Conservation (phyloP, 2,888 invertebrate genomes). For the Andrena minutula region DNA sequence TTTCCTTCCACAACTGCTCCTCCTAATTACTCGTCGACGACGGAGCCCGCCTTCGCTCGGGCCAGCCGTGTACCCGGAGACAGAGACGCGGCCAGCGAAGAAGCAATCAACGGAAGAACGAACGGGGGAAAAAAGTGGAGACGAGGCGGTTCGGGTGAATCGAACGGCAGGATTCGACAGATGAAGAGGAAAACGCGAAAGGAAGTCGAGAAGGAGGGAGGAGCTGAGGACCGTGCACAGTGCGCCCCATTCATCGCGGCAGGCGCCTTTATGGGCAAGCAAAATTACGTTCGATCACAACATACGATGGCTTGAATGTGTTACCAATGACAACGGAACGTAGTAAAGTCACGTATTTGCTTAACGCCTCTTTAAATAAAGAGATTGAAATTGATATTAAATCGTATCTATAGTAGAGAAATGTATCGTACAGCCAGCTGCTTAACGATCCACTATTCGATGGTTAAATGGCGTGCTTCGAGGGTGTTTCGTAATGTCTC, state of each 20-base stretch:
- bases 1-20: slow-evolving; percentile 72
- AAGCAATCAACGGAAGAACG: slow-evolving; percentile 64
- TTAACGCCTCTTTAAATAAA: not conserved
- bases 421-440: not conserved
- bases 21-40: slow-evolving; percentile 70
- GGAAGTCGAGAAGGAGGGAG: not conserved
- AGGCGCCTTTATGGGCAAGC: slow-evolving; percentile 26
- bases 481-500: slow-evolving; percentile 22
- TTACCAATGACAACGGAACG: slow-evolving; percentile 28
- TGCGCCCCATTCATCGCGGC: slow-evolving; percentile 30
- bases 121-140: slow-evolving; percentile 14
- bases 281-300: slow-evolving; percentile 44
- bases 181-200: slow-evolving; percentile 36
- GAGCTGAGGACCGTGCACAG: slow-evolving; percentile 21
- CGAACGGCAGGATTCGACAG: slow-evolving; percentile 52
- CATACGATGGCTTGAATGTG: slow-evolving; percentile 17
- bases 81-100: slow-evolving; percentile 57
- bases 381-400: no score
- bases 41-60: slow-evolving; percentile 52
- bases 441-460: not conserved
- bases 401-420: no score
- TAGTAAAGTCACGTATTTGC: slow-evolving; percentile 7
- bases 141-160: slow-evolving; percentile 34
- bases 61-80: slow-evolving; percentile 37
- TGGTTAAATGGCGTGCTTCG: not conserved